These are phyloP conservation scores for Natator depressus DNA, from an alignment of 2,113 vertebrate species.

Conservation along the genomic window DNA sequence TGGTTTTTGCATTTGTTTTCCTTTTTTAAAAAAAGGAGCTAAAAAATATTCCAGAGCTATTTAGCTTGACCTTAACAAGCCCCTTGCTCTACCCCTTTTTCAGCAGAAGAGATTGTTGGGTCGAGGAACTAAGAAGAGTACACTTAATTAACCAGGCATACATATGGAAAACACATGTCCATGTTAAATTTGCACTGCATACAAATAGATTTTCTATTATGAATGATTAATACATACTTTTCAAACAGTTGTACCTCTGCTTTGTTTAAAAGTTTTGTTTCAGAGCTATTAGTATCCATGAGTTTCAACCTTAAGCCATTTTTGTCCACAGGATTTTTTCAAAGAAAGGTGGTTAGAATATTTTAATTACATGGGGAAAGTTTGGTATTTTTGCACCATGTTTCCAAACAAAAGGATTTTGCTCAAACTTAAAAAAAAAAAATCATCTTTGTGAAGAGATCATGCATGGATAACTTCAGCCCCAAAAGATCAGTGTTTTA, in stretches of 20 bases:
- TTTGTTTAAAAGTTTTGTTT: no score
- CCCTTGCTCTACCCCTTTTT: not conserved
- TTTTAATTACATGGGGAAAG: not conserved
- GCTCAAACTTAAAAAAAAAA: not conserved
- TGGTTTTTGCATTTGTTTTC: not conserved
- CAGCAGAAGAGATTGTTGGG: not conserved
- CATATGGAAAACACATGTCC: not conserved
- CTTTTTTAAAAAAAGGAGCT: not conserved
- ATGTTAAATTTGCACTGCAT: not conserved
- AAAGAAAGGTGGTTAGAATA: not conserved
- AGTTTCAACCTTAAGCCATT: slow-evolving; percentile 18
- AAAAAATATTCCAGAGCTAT: not conserved
- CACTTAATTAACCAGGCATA: not conserved
- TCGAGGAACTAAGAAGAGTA: accelerated
- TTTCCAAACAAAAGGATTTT: not conserved
- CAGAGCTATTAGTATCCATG: no score
- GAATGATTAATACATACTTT: not conserved
- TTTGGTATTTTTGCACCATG: not conserved
- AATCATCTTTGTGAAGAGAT: not conserved
- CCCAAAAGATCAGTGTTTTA: slow-evolving; percentile 16
- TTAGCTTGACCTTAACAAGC: slow-evolving; percentile 9
- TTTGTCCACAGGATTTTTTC: slow-evolving; percentile 1
- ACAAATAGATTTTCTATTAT: not conserved
- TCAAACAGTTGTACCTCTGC: no score
- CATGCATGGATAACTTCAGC: not conserved